Conservation (phyloP, 2,888 invertebrate genomes). For the Phengaris alcon region DNA sequence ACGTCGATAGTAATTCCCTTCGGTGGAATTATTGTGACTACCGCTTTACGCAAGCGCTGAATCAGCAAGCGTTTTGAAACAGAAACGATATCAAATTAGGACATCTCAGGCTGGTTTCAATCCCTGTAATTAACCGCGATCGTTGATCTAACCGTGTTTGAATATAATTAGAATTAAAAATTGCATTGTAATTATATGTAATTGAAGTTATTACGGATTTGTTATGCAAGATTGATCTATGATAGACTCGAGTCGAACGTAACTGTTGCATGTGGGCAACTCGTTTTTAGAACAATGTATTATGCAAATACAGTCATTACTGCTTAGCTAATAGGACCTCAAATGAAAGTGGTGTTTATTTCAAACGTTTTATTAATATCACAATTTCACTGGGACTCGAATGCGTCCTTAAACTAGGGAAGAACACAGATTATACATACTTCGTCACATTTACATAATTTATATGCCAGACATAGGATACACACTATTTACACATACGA, state of each 20-base stretch:
- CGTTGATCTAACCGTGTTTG: conserved; percentile 9
- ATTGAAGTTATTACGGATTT: conserved; percentile 24
- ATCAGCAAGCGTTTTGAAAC: conserved; percentile 28
- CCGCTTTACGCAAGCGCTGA: conserved; percentile 37
- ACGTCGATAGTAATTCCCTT: conserved; percentile 38
- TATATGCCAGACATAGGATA: conserved; percentile 41
- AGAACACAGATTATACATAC: conserved; percentile 34
- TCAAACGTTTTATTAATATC: conserved; percentile 72
- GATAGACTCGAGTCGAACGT: conserved; percentile 25
- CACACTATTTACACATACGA: conserved; percentile 46
- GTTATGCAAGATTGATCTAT: conserved; percentile 26
- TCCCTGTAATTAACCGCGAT: not conserved
- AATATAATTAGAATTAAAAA: conserved; percentile 28
- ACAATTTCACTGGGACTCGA: conserved; percentile 72
- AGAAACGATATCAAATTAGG: not conserved
- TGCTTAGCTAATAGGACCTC: conserved; percentile 21
- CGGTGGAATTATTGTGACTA: conserved; percentile 39
- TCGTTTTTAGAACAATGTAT: conserved; percentile 29
- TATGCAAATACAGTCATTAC: conserved; percentile 30
- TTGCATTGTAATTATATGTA: conserved; percentile 29
- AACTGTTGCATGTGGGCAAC: conserved; percentile 16
- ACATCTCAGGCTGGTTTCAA: conserved; percentile 16
- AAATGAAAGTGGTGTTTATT: conserved; percentile 26
- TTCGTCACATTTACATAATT: conserved; percentile 40
- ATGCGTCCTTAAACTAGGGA: conserved; percentile 47